Evolutionary conservation across 2,888 invertebrate genomes (phyloP), one percentile per base, ranked within the genome.

Genomic region (Metallyticus violacea): DNA sequence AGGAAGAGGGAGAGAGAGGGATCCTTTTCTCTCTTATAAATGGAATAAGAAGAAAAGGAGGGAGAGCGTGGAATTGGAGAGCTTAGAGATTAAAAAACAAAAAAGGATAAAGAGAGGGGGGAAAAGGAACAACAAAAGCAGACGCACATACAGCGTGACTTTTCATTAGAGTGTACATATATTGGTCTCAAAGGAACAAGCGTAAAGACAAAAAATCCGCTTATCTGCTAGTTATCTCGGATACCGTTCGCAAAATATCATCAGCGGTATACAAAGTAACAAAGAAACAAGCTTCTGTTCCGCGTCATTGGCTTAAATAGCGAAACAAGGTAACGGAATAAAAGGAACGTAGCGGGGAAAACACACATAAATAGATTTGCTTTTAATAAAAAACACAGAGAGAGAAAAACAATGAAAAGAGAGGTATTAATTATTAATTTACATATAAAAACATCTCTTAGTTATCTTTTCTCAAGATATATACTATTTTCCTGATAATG

Each of bases 401-500:
- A n/a, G n/a, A 62, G 9, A 4, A 9, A 9, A 15, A 1, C 6
- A n/a, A n/a, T 2, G 30, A 7, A 15, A 62, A 62, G 3, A 62
- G 15, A 15, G 2, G 3, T 15, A 62, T 22, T 62, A 22, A 62
- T 62, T 62, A 62, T 15, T 62, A 62, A 62, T 62, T 4, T 4
- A 62, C 2, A 0, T 62, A 15, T 22, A 40, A 40, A 40, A 40
- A 40, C 40, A n/a, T n/a, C n/a, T n/a, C n/a, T 40, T 40, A 40
- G 9, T 15, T 40, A 9, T 1, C 2, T 7, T 9, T 9, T 1
- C 3, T 40, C 40, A 40, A 40, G 40, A 40, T 9, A 9, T 40
- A 0, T 3, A 9, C 9, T 30, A 40, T 0, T 1, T 2, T 9
- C 0, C 3, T 9, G 1, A n/a, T n/a, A n/a, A n/a, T n/a, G n/a